phyloP scores from a whole-genome alignment of 2,888 invertebrate species.

The Gortyna flavago region DNA sequence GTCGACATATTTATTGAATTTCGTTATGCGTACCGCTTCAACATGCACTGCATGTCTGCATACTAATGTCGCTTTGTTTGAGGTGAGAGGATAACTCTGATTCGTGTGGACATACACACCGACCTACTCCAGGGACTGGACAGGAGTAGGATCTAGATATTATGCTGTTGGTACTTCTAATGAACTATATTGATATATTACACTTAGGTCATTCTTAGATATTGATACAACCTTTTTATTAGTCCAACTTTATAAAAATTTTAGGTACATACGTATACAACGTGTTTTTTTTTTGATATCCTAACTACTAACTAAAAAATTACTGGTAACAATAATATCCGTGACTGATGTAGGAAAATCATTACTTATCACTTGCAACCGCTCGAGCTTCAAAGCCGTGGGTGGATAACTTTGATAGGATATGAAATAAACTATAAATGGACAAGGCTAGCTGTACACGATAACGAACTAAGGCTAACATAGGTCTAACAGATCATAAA shows the following conservation, averaged over 20 bases:
- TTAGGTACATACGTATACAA: no score
- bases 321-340: background rate
- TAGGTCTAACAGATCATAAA: conserved; percentile 49
- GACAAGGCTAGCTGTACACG: conserved; percentile 22
- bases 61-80: conserved; percentile 42
- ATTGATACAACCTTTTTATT: background rate
- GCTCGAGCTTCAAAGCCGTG: conserved; percentile 20
- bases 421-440: conserved; percentile 38
- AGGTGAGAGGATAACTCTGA: conserved; percentile 17
- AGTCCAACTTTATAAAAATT: no score
- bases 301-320: no score
- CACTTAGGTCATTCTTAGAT: background rate
- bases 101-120: conserved; percentile 7
- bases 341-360: background rate
- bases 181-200: background rate
- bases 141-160: background rate
- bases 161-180: background rate
- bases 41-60: conserved; percentile 24
- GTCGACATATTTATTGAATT: conserved; percentile 56
- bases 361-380: background rate
- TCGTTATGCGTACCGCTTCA: conserved; percentile 37
- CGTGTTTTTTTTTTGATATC: no score
- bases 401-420: conserved; percentile 36
- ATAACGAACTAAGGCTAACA: conserved; percentile 52
- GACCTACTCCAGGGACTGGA: background rate